Percentiles rank a stretch among this genome's conserved stretches.
These are phyloP conservation scores for Drosophila kikkawai DNA, from an alignment of 1,140 invertebrate species.

Conservation along the genomic window DNA sequence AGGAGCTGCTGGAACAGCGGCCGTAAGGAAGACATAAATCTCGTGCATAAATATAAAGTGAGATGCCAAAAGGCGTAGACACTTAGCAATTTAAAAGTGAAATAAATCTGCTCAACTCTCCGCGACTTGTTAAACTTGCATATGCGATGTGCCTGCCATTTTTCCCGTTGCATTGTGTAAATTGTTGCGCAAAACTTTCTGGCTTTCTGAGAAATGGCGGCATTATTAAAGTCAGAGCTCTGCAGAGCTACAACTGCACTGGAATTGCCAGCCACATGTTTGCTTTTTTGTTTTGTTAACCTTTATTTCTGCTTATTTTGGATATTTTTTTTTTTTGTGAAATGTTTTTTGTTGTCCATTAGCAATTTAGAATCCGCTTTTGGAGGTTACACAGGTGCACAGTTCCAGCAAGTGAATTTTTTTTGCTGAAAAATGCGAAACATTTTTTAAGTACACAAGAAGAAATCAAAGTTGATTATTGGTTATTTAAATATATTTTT, in stretches of 20 bases:
- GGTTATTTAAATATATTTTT: background rate
- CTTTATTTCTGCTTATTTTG: constrained; percentile 1
- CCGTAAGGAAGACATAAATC: constrained; percentile 50
- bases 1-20: constrained; percentile 21
- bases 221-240: constrained; percentile 60
- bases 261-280: constrained; percentile 27
- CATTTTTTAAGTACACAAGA: constrained; percentile 50
- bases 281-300: background rate
- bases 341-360: constrained; percentile 55
- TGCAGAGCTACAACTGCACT: constrained; percentile 11
- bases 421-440: constrained; percentile 53
- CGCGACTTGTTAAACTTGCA: constrained; percentile 43
- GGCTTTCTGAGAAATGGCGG: constrained; percentile 60
- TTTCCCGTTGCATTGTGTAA: constrained; percentile 59
- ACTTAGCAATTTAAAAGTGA: constrained; percentile 74
- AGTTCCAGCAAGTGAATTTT: constrained; percentile 36
- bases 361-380: constrained; percentile 64
- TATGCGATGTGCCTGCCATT: constrained; percentile 31
- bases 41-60: constrained; percentile 57
- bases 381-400: constrained; percentile 42
- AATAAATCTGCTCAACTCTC: constrained; percentile 59
- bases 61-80: constrained; percentile 53
- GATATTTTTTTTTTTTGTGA: background rate
- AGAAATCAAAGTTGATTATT: background rate
- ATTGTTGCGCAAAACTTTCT: constrained; percentile 60